phyloP scores from a whole-genome alignment of 2,888 invertebrate genomes.

The Megastigmus dorsalis region DNA sequence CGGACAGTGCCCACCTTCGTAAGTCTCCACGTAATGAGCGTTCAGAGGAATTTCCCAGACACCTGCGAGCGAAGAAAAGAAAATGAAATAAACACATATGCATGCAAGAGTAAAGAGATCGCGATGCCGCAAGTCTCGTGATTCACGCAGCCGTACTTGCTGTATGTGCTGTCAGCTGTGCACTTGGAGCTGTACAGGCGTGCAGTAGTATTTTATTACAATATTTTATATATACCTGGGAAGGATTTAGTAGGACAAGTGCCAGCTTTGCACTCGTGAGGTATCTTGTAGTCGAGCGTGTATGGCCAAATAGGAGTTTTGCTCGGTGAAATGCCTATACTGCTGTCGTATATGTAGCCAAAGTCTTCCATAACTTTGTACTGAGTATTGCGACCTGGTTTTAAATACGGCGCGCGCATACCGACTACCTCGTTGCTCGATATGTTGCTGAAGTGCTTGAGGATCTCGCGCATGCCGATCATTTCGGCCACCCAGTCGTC shows the following conservation, averaged over 20 bases:
- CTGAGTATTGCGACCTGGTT: conserved; percentile 94
- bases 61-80: conserved; percentile 76
- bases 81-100: too few species aligned
- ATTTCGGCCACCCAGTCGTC: conserved; percentile 96
- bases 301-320: conserved; percentile 94
- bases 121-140: too few species aligned
- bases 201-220: too few species aligned
- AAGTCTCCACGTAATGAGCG: conserved; percentile 90
- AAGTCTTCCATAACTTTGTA: conserved; percentile 95
- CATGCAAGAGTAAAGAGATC: too few species aligned
- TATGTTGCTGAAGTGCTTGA: conserved; percentile 87
- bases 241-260: conserved; percentile 93
- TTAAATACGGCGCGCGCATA: conserved; percentile 91
- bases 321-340: conserved; percentile 88
- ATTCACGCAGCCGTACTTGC: too few species aligned
- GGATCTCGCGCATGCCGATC: conserved; percentile 94
- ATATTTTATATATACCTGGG: conserved; percentile 79
- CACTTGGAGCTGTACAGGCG: too few species aligned
- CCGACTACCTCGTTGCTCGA: conserved; percentile 89
- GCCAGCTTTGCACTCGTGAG: conserved; percentile 93
- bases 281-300: conserved; percentile 93
- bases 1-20: conserved; percentile 93
- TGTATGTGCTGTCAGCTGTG: too few species aligned
- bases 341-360: conserved; percentile 94
- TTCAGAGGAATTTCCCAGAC: conserved; percentile 96